Evolutionary conservation across 2,888 invertebrate species (phyloP).

Genomic region (Gryllus longicercus): DNA sequence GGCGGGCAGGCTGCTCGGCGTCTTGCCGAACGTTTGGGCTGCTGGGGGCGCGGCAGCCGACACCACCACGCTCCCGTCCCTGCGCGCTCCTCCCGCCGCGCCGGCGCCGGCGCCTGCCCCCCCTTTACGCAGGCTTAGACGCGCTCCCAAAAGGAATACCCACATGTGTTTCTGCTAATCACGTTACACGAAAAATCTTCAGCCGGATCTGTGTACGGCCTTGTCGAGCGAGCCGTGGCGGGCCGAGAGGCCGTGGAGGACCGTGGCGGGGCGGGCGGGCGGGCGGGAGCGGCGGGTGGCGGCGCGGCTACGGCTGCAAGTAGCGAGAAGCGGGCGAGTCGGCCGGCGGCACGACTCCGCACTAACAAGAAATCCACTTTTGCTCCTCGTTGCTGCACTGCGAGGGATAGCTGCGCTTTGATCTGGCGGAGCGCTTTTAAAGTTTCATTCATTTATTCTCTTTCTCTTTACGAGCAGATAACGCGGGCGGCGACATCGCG

Average conservation of each 20-base stretch:
- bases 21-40: neutral
- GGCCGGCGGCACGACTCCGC: neutral
- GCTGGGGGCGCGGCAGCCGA: neutral
- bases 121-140: too few species aligned
- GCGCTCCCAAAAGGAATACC: neutral
- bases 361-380: slow-evolving; percentile 3
- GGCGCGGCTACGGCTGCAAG: neutral
- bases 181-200: neutral
- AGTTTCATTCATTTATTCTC: slow-evolving; percentile 4
- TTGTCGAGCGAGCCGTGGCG: neutral
- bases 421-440: neutral
- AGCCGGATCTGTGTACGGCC: neutral
- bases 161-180: neutral
- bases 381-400: neutral
- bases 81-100: neutral
- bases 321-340: neutral
- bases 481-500: slow-evolving; percentile 1
- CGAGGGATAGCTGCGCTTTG: neutral
- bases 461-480: slow-evolving; percentile 17
- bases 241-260: neutral
- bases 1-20: neutral
- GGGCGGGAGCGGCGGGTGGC: neutral
- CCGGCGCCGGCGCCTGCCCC: too few species aligned
- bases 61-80: neutral
- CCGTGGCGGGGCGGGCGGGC: neutral